These are phyloP conservation scores for Ploceus nigricollis DNA, from an alignment of 2,113 vertebrate species.

Conservation along the genomic window DNA sequence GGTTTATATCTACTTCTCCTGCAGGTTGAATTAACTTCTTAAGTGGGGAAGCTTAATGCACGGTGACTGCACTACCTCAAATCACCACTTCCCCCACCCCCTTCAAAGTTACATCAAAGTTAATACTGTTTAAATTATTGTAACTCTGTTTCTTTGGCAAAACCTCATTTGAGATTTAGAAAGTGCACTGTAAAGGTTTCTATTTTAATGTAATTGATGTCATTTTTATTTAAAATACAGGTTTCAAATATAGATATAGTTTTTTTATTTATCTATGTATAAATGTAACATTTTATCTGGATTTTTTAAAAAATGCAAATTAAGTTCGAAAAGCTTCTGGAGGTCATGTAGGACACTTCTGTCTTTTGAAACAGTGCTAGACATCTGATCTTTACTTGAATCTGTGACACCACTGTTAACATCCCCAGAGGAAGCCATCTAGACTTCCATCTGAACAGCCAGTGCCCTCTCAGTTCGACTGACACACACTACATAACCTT, in stretches of 20 bases:
- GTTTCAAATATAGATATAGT: background rate
- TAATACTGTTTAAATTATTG: background rate
- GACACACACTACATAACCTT: background rate
- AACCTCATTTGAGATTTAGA: background rate
- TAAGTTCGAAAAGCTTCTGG: background rate
- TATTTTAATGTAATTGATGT: background rate
- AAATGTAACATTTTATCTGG: background rate
- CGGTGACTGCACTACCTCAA: background rate
- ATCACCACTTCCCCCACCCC: rapidly evolving
- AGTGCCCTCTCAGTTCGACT: background rate
- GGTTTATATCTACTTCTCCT: background rate
- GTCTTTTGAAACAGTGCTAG: background rate
- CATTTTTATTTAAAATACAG: background rate
- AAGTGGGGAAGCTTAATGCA: background rate
- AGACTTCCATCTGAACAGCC: background rate
- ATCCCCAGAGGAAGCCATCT: background rate
- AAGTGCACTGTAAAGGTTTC: background rate
- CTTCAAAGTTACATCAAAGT: background rate
- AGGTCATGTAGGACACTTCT: background rate
- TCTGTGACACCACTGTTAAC: background rate
- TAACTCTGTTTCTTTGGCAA: background rate
- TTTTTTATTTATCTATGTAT: background rate
- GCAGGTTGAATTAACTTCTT: background rate
- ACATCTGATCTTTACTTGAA: background rate
- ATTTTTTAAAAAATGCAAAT: background rate